Conservation (phyloP, 2,113 vertebrate species). For the Paralichthys olivaceus region DNA sequence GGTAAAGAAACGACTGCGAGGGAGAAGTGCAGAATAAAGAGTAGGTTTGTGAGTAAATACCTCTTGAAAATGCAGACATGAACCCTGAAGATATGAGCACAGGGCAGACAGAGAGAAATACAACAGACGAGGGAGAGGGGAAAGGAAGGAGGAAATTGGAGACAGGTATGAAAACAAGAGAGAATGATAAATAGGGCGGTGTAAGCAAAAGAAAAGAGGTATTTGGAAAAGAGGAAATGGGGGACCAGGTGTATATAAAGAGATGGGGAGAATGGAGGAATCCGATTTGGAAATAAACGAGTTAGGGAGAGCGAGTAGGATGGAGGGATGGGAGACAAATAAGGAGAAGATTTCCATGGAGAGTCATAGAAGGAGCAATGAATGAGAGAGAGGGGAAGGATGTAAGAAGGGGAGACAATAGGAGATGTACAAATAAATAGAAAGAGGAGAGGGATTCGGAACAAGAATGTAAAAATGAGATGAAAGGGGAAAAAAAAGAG, state of each 20-base stretch:
- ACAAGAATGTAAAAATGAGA: constrained; percentile 25
- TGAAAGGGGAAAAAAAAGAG: background rate
- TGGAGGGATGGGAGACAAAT: constrained; percentile 38
- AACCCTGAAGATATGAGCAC: constrained; percentile 25
- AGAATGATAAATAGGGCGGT: constrained; percentile 40
- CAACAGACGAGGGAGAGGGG: background rate
- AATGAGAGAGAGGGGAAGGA: constrained; percentile 8
- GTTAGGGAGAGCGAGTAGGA: constrained; percentile 32
- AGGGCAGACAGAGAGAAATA: background rate
- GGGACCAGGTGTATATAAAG: constrained; percentile 61
- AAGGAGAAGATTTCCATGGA: constrained; percentile 62
- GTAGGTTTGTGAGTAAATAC: background rate
- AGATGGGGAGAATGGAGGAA: constrained; percentile 41
- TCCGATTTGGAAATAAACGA: constrained; percentile 62
- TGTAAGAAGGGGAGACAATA: constrained; percentile 16
- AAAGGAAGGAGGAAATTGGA: constrained; percentile 5
- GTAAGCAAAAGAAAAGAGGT: constrained; percentile 19
- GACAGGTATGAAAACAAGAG: background rate
- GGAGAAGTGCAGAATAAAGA: constrained; percentile 3
- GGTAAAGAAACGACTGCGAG: background rate
- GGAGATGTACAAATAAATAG: constrained; percentile 29
- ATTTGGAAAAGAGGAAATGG: constrained; percentile 36
- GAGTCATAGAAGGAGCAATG: constrained; percentile 21
- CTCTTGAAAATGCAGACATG: constrained; percentile 12
- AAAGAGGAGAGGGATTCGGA: background rate